phyloP scores from a whole-genome alignment of 2,888 invertebrate genomes.

The Amorpha juglandis region DNA sequence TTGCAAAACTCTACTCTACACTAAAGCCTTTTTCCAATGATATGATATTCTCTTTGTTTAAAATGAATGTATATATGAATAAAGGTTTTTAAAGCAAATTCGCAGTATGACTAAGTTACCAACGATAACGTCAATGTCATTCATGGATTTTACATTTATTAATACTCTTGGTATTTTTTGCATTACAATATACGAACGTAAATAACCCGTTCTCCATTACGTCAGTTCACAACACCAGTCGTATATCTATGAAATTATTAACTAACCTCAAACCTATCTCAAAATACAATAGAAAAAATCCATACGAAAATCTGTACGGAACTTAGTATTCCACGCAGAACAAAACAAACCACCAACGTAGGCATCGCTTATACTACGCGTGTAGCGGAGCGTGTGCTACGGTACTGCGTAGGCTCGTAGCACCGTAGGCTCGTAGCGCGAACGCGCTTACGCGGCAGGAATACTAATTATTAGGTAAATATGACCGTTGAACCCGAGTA shows the following conservation, averaged over 20 bases:
- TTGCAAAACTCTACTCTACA: no score
- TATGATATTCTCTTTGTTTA: no score
- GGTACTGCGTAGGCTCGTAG: conserved; percentile 24
- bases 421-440: conserved; percentile 25
- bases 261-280: neutral
- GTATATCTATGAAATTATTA: neutral
- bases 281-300: conserved; percentile 9
- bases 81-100: no score
- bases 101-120: no score
- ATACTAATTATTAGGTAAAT: conserved; percentile 24
- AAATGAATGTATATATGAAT: no score
- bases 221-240: no score
- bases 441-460: conserved; percentile 24
- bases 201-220: no score
- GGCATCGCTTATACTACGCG: conserved; percentile 20
- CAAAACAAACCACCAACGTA: conserved; percentile 23
- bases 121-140: no score
- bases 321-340: conserved; percentile 19
- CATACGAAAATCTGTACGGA: conserved; percentile 8
- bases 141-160: no score
- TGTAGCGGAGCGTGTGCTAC: conserved; percentile 24
- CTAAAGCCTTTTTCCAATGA: no score
- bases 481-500: conserved; percentile 4
- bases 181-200: no score
- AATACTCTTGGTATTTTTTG: no score